These are phyloP conservation scores for Drosophila pectinifera DNA, from an alignment of 1,140 invertebrate genomes.

Conservation along the genomic window DNA sequence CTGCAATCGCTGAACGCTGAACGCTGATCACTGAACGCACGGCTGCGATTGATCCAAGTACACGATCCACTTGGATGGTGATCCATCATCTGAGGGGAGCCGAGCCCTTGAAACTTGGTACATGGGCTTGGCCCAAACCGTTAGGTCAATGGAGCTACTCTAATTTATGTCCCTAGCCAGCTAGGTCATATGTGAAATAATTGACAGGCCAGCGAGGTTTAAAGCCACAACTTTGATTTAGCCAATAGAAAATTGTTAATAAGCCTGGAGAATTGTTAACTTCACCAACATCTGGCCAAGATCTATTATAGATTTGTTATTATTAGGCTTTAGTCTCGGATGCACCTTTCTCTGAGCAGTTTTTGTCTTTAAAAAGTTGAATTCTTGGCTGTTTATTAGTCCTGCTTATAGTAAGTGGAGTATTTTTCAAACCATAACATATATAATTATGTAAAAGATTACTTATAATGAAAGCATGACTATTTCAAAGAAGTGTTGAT, in stretches of 20 bases:
- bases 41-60: constrained; percentile 28
- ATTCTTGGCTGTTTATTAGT: background rate
- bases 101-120: constrained; percentile 47
- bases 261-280: background rate
- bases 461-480: too few relatives aligned
- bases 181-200: background rate
- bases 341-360: too few relatives aligned
- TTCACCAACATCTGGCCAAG: too few relatives aligned
- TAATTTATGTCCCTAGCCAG: background rate
- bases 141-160: background rate
- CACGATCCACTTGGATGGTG: constrained; percentile 19
- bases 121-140: constrained; percentile 9
- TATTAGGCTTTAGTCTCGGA: background rate
- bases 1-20: constrained; percentile 47
- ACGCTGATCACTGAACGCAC: constrained; percentile 20
- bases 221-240: background rate
- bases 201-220: background rate
- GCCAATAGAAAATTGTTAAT: background rate
- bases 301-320: background rate
- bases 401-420: background rate
- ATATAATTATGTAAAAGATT: background rate
- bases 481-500: background rate
- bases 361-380: background rate
- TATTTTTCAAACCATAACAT: background rate
- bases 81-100: constrained; percentile 34